A percentile compares a stretch with the other conserved stretches of the same genome.
These are phyloP conservation scores for Oeneis ivallda DNA, from an alignment of 2,888 invertebrate genomes.

Conservation along the genomic window DNA sequence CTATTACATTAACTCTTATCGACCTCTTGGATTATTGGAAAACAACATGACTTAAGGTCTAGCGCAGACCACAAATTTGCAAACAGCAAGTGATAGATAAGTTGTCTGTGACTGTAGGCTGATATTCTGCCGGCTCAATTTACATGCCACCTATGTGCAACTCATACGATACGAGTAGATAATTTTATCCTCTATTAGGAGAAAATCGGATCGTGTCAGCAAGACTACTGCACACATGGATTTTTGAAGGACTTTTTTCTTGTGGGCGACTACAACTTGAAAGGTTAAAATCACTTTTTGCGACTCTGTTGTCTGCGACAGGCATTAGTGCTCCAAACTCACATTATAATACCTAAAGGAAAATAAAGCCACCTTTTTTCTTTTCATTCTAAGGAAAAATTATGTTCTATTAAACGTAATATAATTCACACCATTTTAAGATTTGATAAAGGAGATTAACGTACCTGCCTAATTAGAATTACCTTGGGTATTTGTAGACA, in stretches of 20 bases:
- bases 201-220: too few relatives aligned
- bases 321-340: not conserved
- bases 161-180: too few relatives aligned
- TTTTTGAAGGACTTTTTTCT: too few relatives aligned
- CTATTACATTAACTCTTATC: slow-evolving; percentile 72
- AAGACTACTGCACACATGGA: too few relatives aligned
- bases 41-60: slow-evolving; percentile 31
- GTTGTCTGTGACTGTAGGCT: too few relatives aligned
- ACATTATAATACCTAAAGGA: not conserved
- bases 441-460: slow-evolving; percentile 14
- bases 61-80: slow-evolving; percentile 7
- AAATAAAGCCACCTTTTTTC: not conserved
- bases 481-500: slow-evolving; percentile 1
- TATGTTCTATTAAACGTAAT: too few relatives aligned
- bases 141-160: too few relatives aligned
- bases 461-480: not conserved
- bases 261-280: too few relatives aligned
- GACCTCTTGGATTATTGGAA: slow-evolving; percentile 63
- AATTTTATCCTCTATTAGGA: too few relatives aligned
- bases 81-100: too few relatives aligned
- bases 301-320: not conserved
- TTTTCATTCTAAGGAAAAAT: not conserved
- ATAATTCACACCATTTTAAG: not conserved
- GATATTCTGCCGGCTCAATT: too few relatives aligned
- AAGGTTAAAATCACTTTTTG: not conserved